phyloP scores from a whole-genome alignment of 2,113 vertebrate genomes.

The Procavia capensis region DNA sequence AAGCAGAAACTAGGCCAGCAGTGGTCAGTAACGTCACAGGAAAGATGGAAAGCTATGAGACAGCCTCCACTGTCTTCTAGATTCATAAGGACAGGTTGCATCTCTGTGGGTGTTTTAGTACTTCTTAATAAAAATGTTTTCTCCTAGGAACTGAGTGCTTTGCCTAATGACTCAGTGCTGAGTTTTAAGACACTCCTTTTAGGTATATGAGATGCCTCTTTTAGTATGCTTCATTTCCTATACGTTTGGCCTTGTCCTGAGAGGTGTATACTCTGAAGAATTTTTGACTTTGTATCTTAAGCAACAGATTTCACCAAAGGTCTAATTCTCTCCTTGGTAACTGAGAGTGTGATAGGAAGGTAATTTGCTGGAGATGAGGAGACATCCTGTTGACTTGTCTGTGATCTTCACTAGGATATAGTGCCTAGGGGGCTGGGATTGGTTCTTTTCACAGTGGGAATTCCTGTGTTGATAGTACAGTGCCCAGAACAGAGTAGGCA shows the following conservation, averaged over 20 bases:
- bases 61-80: neutral
- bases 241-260: conserved; percentile 34
- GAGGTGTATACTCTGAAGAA: neutral
- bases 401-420: neutral
- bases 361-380: neutral
- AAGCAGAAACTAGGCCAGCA: neutral
- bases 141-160: conserved; percentile 40
- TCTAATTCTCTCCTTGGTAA: neutral
- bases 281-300: neutral
- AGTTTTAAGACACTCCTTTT: conserved; percentile 30
- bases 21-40: neutral
- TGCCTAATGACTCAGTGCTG: conserved; percentile 25
- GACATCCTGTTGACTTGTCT: neutral
- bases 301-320: neutral
- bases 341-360: neutral
- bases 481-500: neutral
- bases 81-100: neutral
- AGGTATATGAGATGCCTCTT: conserved; percentile 4
- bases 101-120: conserved; percentile 28
- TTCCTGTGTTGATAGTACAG: neutral
- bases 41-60: neutral
- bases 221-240: conserved; percentile 16
- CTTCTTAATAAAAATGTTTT: conserved; percentile 26
- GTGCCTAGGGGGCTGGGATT: neutral
- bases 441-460: neutral